Evolutionary conservation across 2,888 invertebrate genomes (phyloP), one percentile per base, ranked within the genome.

Genomic region (Dyspetes luteomarginatus): DNA sequence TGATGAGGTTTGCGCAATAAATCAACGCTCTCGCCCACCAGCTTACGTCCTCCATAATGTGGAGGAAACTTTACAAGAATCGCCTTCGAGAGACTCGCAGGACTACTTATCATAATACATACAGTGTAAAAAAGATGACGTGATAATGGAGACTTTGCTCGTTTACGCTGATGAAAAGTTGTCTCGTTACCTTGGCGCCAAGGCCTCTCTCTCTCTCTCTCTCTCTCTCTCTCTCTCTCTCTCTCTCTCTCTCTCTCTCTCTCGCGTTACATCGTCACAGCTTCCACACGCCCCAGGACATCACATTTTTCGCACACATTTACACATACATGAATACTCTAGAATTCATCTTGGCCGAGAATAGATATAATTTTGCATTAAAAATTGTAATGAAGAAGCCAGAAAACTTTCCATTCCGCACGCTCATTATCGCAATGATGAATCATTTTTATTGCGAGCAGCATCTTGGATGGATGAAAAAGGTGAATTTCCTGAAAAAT

Each of bases 111-210:
- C 5, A 4, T 19, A 4, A 28, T 43, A 26, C 19, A 56, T n/a
- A 26, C 28, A 2, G 12, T 41, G 41, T 17, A 41, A 19, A 7
- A 41, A 43, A 9, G 15, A 68, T 19, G 19, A 45, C 28, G 41
- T 41, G 60, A 68, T 43, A 71, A 65, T 56, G 69, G 64, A 71
- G 56, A 77, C 56, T 28, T 55, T 60, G 45, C 41, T 43, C 24
- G 62, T 55, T 45, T 28, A 50, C 56, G 45, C 15, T 28, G 56
- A 64, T 73, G 73, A 56, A 78, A 68, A 73, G 60, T 62, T 26
- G 52, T 62, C 68, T 55, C 62, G 67, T 78, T 74, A 56, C 78
- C 78, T 78, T 78, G 73, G 48, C 7, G 3, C 48, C 62, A 78
- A 78, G 78, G 78, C 64, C 64, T 64, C 45, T 56, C 15, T 45